phyloP scores from a whole-genome alignment of 2,888 invertebrate genomes.

The Pachydiplax longipennis region DNA sequence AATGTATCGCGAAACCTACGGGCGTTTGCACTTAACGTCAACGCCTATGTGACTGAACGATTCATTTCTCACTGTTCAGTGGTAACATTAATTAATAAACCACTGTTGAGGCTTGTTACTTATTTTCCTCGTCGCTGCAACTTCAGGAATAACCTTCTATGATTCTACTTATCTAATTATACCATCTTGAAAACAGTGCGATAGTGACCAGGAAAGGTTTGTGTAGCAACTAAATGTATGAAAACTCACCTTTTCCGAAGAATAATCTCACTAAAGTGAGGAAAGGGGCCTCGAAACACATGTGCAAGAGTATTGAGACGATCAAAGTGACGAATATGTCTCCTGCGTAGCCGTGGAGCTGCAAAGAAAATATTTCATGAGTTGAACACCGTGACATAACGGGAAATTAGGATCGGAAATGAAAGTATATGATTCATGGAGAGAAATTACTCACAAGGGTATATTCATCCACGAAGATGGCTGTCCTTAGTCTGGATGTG shows the following conservation, averaged over 20 bases:
- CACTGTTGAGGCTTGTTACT: no score
- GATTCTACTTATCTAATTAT: no score
- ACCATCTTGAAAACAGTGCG: no score
- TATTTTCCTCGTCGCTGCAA: no score
- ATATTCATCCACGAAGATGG: constrained; percentile 46
- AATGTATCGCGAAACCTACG: no score
- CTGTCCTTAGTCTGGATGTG: constrained; percentile 26
- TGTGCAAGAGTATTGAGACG: constrained; percentile 53
- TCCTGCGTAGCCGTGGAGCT: constrained; percentile 54
- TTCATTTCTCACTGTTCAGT: no score
- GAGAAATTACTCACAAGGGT: constrained; percentile 11
- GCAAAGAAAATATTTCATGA: not conserved
- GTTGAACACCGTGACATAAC: not conserved
- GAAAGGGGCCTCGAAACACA: constrained; percentile 57
- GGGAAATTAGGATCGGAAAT: not conserved
- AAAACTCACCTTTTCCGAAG: constrained; percentile 30
- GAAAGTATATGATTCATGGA: not conserved
- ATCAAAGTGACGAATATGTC: constrained; percentile 55
- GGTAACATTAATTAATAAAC: no score
- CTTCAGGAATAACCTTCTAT: no score
- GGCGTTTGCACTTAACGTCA: no score
- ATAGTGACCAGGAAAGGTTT: no score
- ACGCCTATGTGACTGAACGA: no score
- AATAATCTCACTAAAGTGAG: constrained; percentile 51
- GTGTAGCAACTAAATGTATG: not conserved